Conservation (phyloP, 2,888 invertebrate species). For the Drosophila testacea region DNA sequence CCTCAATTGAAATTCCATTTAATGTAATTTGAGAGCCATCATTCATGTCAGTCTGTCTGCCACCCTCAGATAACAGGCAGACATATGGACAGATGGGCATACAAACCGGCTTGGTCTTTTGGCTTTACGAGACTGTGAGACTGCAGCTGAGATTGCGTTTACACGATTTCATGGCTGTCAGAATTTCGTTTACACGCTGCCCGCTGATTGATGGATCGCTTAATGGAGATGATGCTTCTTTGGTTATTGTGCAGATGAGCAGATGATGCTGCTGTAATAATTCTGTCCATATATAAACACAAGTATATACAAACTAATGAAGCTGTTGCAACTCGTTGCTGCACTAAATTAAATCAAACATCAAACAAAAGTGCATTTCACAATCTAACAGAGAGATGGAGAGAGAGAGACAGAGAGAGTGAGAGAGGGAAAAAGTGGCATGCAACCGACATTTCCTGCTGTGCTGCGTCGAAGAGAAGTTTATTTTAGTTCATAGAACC, state of each 20-base stretch:
- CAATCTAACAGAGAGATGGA: background rate
- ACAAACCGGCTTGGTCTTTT: slow-evolving; percentile 25
- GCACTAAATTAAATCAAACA: slow-evolving; percentile 48
- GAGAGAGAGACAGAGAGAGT: background rate
- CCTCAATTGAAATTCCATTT: slow-evolving; percentile 78
- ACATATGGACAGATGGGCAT: slow-evolving; percentile 8
- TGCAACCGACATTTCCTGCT: slow-evolving; percentile 64
- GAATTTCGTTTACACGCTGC: slow-evolving; percentile 67
- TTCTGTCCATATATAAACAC: slow-evolving; percentile 14
- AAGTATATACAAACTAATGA: slow-evolving; percentile 36
- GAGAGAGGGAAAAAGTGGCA: slow-evolving; percentile 12
- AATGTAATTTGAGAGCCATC: slow-evolving; percentile 80
- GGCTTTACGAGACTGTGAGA: slow-evolving; percentile 27
- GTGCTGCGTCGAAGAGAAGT: slow-evolving; percentile 39
- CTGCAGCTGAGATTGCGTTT: slow-evolving; percentile 68
- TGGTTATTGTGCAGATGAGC: too few relatives aligned
- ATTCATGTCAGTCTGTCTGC: slow-evolving; percentile 62
- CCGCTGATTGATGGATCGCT: slow-evolving; percentile 70
- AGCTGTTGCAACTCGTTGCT: slow-evolving; percentile 37
- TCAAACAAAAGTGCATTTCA: slow-evolving; percentile 42
- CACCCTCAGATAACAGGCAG: slow-evolving; percentile 39
- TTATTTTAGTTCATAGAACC: slow-evolving; percentile 53
- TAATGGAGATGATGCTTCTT: slow-evolving; percentile 38
- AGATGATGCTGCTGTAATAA: slow-evolving; percentile 7
- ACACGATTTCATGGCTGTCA: slow-evolving; percentile 78